Evolutionary conservation across 2,888 invertebrate species (phyloP).

Genomic region (Microctonus hyperodae): DNA sequence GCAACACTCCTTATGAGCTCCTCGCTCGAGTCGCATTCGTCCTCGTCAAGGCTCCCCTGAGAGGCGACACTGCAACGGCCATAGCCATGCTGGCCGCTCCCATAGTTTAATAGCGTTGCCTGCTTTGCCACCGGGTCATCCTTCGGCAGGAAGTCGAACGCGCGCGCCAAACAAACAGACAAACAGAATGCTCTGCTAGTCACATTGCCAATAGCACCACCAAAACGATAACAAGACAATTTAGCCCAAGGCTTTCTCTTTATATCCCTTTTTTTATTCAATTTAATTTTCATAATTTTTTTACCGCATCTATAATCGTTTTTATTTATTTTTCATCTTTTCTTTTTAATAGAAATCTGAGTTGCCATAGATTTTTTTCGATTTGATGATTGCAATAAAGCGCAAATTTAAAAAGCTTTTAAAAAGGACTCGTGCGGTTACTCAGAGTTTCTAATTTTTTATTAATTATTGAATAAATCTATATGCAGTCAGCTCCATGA

Average conservation of each 20-base stretch:
- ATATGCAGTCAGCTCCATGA: background rate
- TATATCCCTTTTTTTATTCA: conserved; percentile 20
- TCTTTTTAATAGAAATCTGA: conserved; percentile 22
- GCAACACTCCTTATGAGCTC: conserved; percentile 60
- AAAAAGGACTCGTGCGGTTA: conserved; percentile 1
- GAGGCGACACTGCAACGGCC: conserved; percentile 60
- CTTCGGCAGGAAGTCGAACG: conserved; percentile 48
- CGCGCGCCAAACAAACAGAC: conserved; percentile 59
- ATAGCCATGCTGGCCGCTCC: conserved; percentile 56
- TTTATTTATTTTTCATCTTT: conserved; percentile 1
- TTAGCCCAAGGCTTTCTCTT: conserved; percentile 36
- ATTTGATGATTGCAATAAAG: conserved; percentile 10
- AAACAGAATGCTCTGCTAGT: conserved; percentile 61
- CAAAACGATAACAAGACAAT: conserved; percentile 51
- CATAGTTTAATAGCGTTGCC: conserved; percentile 60
- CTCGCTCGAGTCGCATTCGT: conserved; percentile 62
- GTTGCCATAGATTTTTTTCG: conserved; percentile 3
- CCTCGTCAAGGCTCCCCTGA: conserved; percentile 61
- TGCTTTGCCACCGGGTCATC: conserved; percentile 56
- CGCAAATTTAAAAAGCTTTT: conserved; percentile 2
- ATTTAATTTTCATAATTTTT: background rate
- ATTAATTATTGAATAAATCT: background rate
- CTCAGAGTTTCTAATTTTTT: conserved; percentile 10
- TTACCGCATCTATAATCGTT: background rate
- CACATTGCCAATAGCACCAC: conserved; percentile 59